Evolutionary conservation across 2,113 vertebrate genomes (phyloP), one percentile per base, ranked within the genome.

Genomic region (Dendrocopos noguchii): DNA sequence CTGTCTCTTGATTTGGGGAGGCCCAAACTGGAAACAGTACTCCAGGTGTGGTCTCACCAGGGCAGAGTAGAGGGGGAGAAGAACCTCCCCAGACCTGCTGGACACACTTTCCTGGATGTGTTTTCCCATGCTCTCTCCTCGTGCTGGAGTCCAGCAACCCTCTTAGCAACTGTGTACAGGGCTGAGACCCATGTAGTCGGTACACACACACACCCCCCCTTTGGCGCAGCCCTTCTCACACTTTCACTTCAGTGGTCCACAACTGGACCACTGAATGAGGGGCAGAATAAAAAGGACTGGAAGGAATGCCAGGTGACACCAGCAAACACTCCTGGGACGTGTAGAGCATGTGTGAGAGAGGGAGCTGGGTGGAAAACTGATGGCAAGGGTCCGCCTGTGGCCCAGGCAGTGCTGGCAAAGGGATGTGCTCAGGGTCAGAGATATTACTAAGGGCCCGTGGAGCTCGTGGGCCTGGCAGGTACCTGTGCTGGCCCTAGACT

Each of bases 91-190:
- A 44, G 42, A 44, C 39, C 39, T 39, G 39, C 39, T 39, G 39
- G 39, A 39, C 33, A 55, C 1, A 79, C 4, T 22, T 19, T 47
- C 33, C 8, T 2, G 0, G 70, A 25, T 1, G 1, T n/a, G 1
- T 47, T 77, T 63, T 39, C 29, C 29, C 12, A 22, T 33, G 50
- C 24, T 86, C 31, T 66, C 22, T 70, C 25, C 39, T 67, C 18
- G 68, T 33, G 19, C 63, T 68, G 33, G 55, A 68, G 13, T 36
- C n/a, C 2, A 1, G 24, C 28, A 47, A 52, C 10, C 31, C 10
- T 85, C 59, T 19, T 47, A 52, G 71, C 0, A 1, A 18, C 47
- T 20, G 7, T 0, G 0, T 42, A 8, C 19, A 76, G 55, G 5
- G 12, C n/a, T 66, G 34, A 0, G 1, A 77, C 36, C 6, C 6